phyloP scores from a whole-genome alignment of 2,113 vertebrate genomes.

The Thryonomys swinderianus region DNA sequence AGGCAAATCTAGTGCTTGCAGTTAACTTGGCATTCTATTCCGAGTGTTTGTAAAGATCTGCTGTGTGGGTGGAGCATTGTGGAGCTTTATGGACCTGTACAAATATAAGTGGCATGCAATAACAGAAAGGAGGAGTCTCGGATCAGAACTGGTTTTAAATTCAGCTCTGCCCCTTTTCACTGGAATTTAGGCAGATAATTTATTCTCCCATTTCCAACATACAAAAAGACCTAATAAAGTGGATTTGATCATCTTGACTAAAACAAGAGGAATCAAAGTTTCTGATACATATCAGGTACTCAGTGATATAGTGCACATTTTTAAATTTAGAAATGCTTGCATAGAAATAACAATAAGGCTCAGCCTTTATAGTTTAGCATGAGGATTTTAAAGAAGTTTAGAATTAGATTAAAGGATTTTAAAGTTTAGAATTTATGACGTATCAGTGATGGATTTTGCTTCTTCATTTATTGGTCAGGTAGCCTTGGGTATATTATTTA shows the following conservation, averaged over 20 bases:
- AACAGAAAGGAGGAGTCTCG: background rate
- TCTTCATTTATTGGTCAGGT: background rate
- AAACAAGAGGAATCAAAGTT: background rate
- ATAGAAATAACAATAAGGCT: background rate
- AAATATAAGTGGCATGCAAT: background rate
- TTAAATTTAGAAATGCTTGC: conserved; percentile 43
- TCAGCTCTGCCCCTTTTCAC: background rate
- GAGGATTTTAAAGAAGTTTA: background rate
- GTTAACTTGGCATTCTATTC: conserved; percentile 25
- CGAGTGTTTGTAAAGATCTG: conserved; percentile 69
- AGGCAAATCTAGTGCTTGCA: conserved; percentile 12
- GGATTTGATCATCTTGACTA: background rate
- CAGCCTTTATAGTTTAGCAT: background rate
- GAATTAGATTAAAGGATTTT: background rate
- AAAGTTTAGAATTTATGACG: background rate
- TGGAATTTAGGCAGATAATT: background rate
- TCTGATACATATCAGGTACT: background rate
- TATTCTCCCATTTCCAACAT: background rate
- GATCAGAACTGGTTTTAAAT: conserved; percentile 34
- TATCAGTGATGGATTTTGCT: background rate
- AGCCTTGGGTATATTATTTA: background rate
- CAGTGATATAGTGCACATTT: background rate
- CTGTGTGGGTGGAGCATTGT: conserved; percentile 51
- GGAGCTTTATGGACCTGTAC: background rate
- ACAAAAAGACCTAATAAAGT: background rate